These are phyloP conservation scores for Aquatica leii DNA, from an alignment of 2,888 invertebrate genomes.

Conservation along the genomic window DNA sequence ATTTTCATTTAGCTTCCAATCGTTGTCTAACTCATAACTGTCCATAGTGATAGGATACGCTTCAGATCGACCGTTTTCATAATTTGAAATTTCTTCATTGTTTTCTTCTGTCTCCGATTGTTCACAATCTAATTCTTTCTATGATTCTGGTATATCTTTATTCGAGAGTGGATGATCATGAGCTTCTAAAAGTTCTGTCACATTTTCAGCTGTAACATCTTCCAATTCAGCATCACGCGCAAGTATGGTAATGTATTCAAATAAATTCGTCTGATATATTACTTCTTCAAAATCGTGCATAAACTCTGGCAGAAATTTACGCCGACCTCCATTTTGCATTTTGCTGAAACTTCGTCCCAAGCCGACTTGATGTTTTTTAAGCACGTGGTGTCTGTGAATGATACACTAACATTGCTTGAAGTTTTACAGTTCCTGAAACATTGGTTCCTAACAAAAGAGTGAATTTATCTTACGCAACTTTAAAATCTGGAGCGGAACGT, in stretches of 20 bases:
- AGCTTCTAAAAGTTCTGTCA: slow-evolving; percentile 30
- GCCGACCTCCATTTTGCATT: background rate
- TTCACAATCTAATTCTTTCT: background rate
- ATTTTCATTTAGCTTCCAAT: no score
- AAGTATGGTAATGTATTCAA: slow-evolving; percentile 11
- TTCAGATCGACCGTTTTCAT: background rate
- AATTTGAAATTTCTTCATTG: background rate
- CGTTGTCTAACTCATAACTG: no score
- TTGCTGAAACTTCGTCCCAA: no score
- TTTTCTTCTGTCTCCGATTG: background rate
- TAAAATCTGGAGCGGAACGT: background rate
- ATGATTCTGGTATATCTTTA: background rate
- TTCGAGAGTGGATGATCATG: background rate
- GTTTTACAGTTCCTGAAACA: background rate
- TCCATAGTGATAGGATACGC: background rate
- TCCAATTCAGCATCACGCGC: slow-evolving; percentile 22
- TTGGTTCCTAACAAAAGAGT: background rate
- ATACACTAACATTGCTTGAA: no score
- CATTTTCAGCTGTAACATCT: slow-evolving; percentile 32
- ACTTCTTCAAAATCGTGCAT: no score
- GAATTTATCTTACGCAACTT: background rate
- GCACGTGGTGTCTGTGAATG: no score
- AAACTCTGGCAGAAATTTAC: no score
- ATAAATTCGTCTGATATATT: no score
- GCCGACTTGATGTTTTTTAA: background rate